Evolutionary conservation across 1,140 invertebrate genomes (phyloP).

Genomic region (Drosophila varians): DNA sequence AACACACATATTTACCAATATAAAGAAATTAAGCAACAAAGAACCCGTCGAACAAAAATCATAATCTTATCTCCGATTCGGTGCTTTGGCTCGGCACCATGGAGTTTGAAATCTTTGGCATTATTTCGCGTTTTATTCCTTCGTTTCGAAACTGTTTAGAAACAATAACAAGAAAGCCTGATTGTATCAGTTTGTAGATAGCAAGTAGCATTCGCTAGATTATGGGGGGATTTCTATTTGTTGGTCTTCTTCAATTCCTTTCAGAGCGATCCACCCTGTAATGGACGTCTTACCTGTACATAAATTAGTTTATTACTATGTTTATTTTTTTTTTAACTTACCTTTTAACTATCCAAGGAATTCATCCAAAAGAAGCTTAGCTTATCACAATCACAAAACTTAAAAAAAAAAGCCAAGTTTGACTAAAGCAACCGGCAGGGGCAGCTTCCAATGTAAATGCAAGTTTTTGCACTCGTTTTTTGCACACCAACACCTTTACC

Average conservation of each 20-base stretch:
- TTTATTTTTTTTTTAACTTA: not conserved
- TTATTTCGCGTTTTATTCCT: constrained; percentile 17
- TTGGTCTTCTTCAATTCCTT: not conserved
- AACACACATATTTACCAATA: not conserved
- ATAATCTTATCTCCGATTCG: constrained; percentile 29
- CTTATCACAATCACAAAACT: not conserved
- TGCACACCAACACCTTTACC: constrained; percentile 5
- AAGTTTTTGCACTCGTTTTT: not conserved
- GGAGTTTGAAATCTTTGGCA: constrained; percentile 26
- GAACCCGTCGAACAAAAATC: constrained; percentile 6
- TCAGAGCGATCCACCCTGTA: not conserved
- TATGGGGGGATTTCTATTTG: constrained; percentile 20
- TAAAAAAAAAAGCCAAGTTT: no score
- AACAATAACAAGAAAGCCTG: constrained; percentile 15
- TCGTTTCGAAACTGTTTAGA: constrained; percentile 28
- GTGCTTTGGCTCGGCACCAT: not conserved
- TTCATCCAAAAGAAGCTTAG: not conserved
- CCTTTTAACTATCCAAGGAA: not conserved
- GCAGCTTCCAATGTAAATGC: not conserved
- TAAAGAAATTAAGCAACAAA: constrained; percentile 26
- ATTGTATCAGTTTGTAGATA: constrained; percentile 36
- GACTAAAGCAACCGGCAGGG: no score
- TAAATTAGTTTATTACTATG: no score
- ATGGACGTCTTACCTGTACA: no score
- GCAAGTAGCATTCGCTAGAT: constrained; percentile 18